These are phyloP conservation scores for Diachasmimorpha longicaudata DNA, from an alignment of 1,140 invertebrate species.

Conservation along the genomic window DNA sequence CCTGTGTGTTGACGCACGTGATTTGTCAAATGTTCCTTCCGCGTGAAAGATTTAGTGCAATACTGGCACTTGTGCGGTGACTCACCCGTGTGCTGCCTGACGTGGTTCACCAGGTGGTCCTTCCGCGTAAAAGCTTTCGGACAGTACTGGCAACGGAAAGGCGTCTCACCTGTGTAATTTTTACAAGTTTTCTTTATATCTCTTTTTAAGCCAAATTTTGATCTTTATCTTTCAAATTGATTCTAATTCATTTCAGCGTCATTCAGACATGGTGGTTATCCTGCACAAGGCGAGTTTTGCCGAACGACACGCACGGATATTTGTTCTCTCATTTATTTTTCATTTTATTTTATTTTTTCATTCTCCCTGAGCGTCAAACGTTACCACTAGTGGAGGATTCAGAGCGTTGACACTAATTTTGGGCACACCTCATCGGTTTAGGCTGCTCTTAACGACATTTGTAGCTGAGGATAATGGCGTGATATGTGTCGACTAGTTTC, in stretches of 20 bases:
- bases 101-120: constrained; percentile 71
- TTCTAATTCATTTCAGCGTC: constrained; percentile 24
- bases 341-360: background rate
- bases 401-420: background rate
- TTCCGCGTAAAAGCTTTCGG: constrained; percentile 72
- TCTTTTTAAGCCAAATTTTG: constrained; percentile 28
- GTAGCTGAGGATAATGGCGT: no score
- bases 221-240: background rate
- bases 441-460: no score
- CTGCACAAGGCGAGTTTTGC: constrained; percentile 46
- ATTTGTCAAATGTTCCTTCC: constrained; percentile 90
- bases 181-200: constrained; percentile 29
- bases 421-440: background rate
- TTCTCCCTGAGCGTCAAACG: background rate
- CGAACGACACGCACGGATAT: constrained; percentile 37
- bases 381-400: background rate
- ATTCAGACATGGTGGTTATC: constrained; percentile 38
- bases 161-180: constrained; percentile 58
- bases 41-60: constrained; percentile 80
- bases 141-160: constrained; percentile 69
- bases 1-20: constrained; percentile 81
- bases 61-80: constrained; percentile 69
- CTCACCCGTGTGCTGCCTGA: constrained; percentile 77
- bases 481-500: no score
- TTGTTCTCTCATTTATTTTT: background rate